Conservation (phyloP, 2,888 invertebrate genomes). For the Drosophila anomalipes region DNA sequence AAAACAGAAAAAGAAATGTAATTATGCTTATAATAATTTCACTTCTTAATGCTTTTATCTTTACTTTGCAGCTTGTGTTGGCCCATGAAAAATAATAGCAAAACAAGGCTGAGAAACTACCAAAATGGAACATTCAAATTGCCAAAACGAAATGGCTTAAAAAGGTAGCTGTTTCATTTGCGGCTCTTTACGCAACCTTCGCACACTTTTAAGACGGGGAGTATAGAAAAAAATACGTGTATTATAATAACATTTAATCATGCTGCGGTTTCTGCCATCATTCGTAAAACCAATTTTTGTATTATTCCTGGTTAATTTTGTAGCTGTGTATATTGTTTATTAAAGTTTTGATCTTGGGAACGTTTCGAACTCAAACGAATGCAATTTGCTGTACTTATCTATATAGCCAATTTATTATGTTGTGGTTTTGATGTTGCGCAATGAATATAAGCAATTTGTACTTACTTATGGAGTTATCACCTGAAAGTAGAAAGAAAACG, state of each 20-base stretch:
- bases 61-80: conserved; percentile 58
- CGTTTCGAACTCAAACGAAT: conserved; percentile 61
- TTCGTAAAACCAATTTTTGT: conserved; percentile 34
- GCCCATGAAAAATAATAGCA: conserved; percentile 46
- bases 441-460: conserved; percentile 48
- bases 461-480: conserved; percentile 85
- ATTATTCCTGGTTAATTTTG: conserved; percentile 18
- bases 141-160: conserved; percentile 48
- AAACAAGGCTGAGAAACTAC: conserved; percentile 51
- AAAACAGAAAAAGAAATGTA: conserved; percentile 19
- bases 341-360: conserved; percentile 12
- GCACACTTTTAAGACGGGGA: conserved; percentile 35
- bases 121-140: conserved; percentile 53
- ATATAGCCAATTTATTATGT: conserved; percentile 73
- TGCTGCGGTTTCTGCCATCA: conserved; percentile 53
- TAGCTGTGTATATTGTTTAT: background rate
- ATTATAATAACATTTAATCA: conserved; percentile 68
- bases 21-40: conserved; percentile 45
- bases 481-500: conserved; percentile 61
- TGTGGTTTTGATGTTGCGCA: conserved; percentile 63
- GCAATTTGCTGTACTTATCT: conserved; percentile 69
- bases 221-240: conserved; percentile 28
- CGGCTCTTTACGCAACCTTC: conserved; percentile 58
- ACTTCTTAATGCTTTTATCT: conserved; percentile 61
- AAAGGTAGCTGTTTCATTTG: conserved; percentile 51